Evolutionary conservation across 2,113 vertebrate genomes (phyloP).

Genomic region (Mohoua ochrocephala): DNA sequence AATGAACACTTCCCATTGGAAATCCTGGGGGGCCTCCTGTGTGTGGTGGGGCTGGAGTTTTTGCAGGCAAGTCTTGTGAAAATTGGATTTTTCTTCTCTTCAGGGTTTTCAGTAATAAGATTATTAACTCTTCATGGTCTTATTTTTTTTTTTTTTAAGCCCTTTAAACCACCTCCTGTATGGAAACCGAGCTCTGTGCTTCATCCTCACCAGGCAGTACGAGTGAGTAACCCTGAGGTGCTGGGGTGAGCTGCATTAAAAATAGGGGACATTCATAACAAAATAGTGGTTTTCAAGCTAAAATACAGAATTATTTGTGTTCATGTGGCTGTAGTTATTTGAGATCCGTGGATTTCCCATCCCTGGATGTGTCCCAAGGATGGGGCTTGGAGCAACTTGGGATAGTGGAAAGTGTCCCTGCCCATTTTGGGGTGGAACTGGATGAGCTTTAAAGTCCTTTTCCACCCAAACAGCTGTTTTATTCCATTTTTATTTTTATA

Average conservation of each 20-base stretch:
- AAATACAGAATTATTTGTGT: fast-evolving
- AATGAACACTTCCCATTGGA: neutral
- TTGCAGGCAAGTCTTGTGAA: neutral
- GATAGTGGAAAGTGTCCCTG: neutral
- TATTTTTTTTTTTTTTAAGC: slow-evolving; percentile 60
- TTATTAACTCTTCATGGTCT: neutral
- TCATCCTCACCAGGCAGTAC: slow-evolving; percentile 72
- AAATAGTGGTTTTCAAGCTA: neutral
- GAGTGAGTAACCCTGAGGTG: slow-evolving; percentile 57
- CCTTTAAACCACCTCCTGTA: slow-evolving; percentile 87
- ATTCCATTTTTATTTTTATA: neutral
- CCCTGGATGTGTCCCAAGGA: neutral
- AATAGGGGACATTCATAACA: fast-evolving
- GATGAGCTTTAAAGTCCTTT: neutral
- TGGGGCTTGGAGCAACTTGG: neutral
- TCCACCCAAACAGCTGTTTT: neutral
- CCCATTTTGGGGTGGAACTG: neutral
- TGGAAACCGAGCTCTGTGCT: slow-evolving; percentile 90
- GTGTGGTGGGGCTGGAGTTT: neutral
- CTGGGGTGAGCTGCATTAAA: neutral
- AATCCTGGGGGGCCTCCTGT: fast-evolving
- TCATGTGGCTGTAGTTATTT: fast-evolving
- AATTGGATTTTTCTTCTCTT: neutral
- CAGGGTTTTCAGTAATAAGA: neutral
- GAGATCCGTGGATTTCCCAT: neutral